A percentile compares a stretch with the other conserved stretches of the same genome.
Conservation (phyloP, 2,888 invertebrate genomes). For the Pollenia griseotomentosa region DNA sequence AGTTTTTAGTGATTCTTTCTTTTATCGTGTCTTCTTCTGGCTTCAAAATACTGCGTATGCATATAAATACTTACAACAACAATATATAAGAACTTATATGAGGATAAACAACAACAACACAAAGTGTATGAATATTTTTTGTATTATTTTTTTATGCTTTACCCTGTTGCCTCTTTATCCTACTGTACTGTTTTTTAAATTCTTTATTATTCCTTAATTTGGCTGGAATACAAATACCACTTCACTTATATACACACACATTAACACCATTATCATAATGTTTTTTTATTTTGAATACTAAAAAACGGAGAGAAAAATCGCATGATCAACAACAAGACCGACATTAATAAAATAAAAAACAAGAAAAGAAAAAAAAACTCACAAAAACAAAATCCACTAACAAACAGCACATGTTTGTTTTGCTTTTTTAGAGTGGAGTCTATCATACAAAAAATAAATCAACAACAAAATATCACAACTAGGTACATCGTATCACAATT, state of each 20-base stretch:
- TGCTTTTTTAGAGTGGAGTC: constrained; percentile 2
- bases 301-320: constrained; percentile 45
- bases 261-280: constrained; percentile 53
- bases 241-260: not conserved
- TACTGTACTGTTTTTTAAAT: constrained; percentile 32
- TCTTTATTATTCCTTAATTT: constrained; percentile 58
- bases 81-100: constrained; percentile 2
- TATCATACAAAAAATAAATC: constrained; percentile 29
- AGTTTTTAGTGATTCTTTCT: not conserved
- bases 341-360: constrained; percentile 49
- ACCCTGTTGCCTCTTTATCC: constrained; percentile 30
- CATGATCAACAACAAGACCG: constrained; percentile 62
- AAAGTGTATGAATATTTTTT: constrained; percentile 57
- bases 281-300: constrained; percentile 32
- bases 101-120: constrained; percentile 12
- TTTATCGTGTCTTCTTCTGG: not conserved
- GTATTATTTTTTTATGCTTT: constrained; percentile 2
- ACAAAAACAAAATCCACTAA: constrained; percentile 17
- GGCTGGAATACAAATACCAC: not conserved
- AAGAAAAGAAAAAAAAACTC: not conserved
- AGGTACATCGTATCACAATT: constrained; percentile 1
- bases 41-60: not conserved
- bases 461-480: constrained; percentile 17
- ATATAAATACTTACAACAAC: not conserved
- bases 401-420: constrained; percentile 45